Evolutionary conservation across 2,888 invertebrate genomes (phyloP), one percentile per base, ranked within the genome.

Genomic region (Nemoura dubitans): DNA sequence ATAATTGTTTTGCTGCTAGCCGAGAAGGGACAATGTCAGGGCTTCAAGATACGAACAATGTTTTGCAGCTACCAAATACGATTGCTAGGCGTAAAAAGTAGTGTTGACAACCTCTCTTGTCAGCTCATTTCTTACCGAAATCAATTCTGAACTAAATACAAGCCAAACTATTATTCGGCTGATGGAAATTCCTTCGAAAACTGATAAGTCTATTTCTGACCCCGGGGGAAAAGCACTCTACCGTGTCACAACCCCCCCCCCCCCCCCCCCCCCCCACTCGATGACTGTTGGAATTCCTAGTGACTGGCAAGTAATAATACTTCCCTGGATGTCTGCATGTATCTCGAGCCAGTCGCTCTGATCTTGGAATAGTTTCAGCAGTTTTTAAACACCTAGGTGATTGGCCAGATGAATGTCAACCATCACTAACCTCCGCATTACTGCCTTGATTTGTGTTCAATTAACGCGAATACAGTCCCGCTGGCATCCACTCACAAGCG

Each of bases 371-470:
- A 59, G 59, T 59, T 59, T 59, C 59, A 59, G 59, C 59, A 59
- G 59, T 59, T 59, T 59, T 27, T 78, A 78, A 28, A 81, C 81
- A 81, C 81, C 81, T 81, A 26, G 81, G 81, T 81, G 81, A 81
- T 81, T 81, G 81, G 81, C 81, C n/a, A 81, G 30, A 81, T 81
- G 28, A 81, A 81, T 81, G 30, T 27, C 28, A 28, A 21, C 30
- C 81, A 81, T 81, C 84, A 29, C 28, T 84, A 76, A 84, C 84
- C 84, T 26, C 28, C 84, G 28, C 25, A 76, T 84, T 83, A 86
- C 77, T 43, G 30, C 16, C n/a, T 83, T 87, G 86, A 87, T 87
- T 87, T 87, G 87, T 87, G 87, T 85, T 78, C 87, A 87, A 87
- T 87, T 87, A 87, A 84, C 86, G 36, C 81, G 26, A 77, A 36